These are phyloP conservation scores for Microdon myrmicae DNA, from an alignment of 2,888 invertebrate species.

Conservation along the genomic window DNA sequence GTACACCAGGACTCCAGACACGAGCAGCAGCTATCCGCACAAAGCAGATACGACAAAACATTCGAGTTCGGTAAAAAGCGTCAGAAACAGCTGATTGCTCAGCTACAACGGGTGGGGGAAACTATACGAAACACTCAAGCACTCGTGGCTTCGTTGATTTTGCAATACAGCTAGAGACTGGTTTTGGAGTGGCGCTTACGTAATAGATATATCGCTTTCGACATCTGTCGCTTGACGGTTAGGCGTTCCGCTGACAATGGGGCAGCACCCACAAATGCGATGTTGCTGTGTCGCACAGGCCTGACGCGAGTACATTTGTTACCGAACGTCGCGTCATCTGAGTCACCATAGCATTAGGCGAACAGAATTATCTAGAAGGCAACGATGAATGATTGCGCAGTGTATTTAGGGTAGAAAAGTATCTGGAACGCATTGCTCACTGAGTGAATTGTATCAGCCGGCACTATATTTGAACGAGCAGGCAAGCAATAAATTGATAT, in stretches of 20 bases:
- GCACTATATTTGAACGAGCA: neutral
- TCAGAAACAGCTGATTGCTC: neutral
- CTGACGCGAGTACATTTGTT: constrained; percentile 28
- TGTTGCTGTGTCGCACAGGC: constrained; percentile 5
- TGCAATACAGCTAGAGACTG: too few species aligned
- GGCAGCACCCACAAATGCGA: neutral
- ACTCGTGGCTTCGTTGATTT: too few species aligned
- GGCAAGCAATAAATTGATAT: too few species aligned
- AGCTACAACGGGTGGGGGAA: neutral
- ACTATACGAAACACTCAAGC: too few species aligned
- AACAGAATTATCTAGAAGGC: constrained; percentile 9
- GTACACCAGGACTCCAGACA: constrained; percentile 61
- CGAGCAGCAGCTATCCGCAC: constrained; percentile 14
- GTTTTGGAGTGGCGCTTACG: constrained; percentile 1
- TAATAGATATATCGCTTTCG: constrained; percentile 2
- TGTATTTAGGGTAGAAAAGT: neutral
- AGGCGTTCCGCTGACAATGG: neutral
- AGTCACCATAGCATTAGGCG: constrained; percentile 64
- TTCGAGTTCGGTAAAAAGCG: neutral
- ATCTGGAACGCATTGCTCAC: neutral
- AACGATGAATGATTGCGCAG: neutral
- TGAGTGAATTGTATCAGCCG: neutral
- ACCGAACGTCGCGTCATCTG: constrained; percentile 64
- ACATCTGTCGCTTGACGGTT: constrained; percentile 3
- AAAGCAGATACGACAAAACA: constrained; percentile 3